Base-by-base conservation (phyloP, 2,888 invertebrate species). In the Baronia brevicornis region DNA sequence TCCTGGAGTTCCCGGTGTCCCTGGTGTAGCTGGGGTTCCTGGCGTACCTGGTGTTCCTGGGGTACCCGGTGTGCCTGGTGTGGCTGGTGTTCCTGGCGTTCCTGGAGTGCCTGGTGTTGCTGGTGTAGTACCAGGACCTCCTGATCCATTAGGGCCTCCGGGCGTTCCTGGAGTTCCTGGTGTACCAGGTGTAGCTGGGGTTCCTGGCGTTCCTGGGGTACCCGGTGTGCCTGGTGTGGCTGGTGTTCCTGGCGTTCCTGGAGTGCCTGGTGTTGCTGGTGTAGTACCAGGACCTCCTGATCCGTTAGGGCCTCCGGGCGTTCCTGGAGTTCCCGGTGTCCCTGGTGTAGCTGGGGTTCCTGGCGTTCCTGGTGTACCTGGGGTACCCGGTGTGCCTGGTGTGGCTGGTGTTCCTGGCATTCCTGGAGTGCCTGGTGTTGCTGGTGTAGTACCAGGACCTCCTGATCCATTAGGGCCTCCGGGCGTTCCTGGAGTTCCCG, bases 401-500 rank as follows among this genome's bases (percentile, higher is more conserved):
- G 15, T 14, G 1, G 20, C 32, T 13, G 32, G 21, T 1, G 17
- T 12, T 5, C 17, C 27, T 18, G 21, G 23, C 0, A 27, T 18
- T 8, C 23, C 9, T 14, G 7, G 26, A 13, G n/a, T 22, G 84
- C 57, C 87, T 86, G 33, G 86, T 80, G 18, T 57, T 84, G 44
- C 35, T 8, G 26, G 30, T 4, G 15, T 18, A n/a, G n/a, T n/a
- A n/a, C n/a, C n/a, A n/a, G n/a, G n/a, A n/a, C n/a, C n/a, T n/a
- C n/a, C n/a, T n/a, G n/a, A n/a, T n/a, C n/a, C n/a, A n/a, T n/a
- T n/a, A n/a, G n/a, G n/a, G n/a, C n/a, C n/a, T 84, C 28, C 61
- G 79, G 51, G 87, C 84, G n/a, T 58, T 80, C 44, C 56, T 84
- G 46, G 86, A 80, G 11, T 13, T n/a, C 30, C 33, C 27, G 38